Evolutionary conservation across 2,113 vertebrate genomes (phyloP), one percentile per base, ranked within the genome.

Genomic region (Xenopus borealis): DNA sequence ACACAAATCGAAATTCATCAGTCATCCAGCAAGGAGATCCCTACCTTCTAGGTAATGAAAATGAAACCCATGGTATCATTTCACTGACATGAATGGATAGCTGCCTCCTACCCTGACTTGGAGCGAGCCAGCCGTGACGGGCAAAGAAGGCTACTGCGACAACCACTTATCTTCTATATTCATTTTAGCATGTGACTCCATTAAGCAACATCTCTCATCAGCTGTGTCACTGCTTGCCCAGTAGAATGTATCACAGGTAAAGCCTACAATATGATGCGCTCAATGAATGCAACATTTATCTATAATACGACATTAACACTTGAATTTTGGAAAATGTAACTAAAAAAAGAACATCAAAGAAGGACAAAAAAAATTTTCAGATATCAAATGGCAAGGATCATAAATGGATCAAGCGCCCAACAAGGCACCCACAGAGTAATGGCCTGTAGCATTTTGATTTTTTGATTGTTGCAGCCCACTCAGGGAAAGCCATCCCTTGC

Each of bases 161-260:
- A 74, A 67, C 66, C 66, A 59, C 68, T 66, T 63, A 72, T 79
- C 71, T 70, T 66, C 55, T 46, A 62, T 53, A 72, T 71, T 50
- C 66, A 67, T 46, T 64, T 62, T 73, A 47, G 61, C 17, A 64
- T 66, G 19, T 58, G 17, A 55, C 58, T 62, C 66, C 40, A 69
- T 57, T 47, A 62, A 5, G 40, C 45, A 53, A 40, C 59, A 64
- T n/a, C 20, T 72, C 58, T 20, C 45, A 75, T 69, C 62, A 61
- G 62, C 52, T 50, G 65, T 68, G 72, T 75, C 55, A 47, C 59
- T 16, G 64, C 50, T 65, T 44, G 57, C 58, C 23, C 45, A 61
- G 17, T 62, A 68, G 33, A 62, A 46, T 62, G 65, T 66, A 68
- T 75, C 55, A 58, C 58, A 57, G 44, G 59, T 67, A 61, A 68